A percentile compares a stretch with the other conserved stretches of the same genome.
These are phyloP conservation scores for Aphis gossypii DNA, from an alignment of 1,140 invertebrate species.

Conservation along the genomic window DNA sequence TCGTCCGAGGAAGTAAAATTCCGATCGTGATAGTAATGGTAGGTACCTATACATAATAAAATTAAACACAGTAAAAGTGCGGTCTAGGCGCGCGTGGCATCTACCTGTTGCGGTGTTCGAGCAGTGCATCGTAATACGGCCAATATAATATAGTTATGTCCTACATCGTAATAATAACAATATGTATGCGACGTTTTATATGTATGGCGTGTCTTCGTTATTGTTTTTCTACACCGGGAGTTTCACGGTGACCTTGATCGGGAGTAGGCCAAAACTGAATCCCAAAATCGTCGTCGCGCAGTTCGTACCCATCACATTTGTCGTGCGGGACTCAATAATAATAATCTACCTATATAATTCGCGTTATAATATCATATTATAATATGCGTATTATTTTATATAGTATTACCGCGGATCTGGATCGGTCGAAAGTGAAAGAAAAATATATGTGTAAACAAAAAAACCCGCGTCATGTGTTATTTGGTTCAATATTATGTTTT, in stretches of 20 bases:
- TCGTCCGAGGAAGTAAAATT: conserved; percentile 34
- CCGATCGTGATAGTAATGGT: neutral
- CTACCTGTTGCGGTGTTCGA: neutral
- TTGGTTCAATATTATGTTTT: neutral
- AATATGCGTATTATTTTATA: too few relatives aligned
- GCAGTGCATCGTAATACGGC: neutral
- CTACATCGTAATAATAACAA: neutral
- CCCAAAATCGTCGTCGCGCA: neutral
- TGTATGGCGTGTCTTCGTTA: neutral
- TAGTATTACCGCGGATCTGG: neutral
- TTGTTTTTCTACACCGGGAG: neutral
- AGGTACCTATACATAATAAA: neutral
- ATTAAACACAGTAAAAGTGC: neutral
- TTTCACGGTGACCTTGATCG: neutral
- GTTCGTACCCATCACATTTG: neutral
- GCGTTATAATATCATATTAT: too few relatives aligned
- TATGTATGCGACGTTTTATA: neutral
- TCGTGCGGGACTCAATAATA: too few relatives aligned
- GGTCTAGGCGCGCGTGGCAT: neutral
- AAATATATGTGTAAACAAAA: neutral
- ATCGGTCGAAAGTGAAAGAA: neutral
- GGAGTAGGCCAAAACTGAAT: neutral
- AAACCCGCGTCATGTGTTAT: neutral
- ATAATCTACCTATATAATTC: too few relatives aligned
- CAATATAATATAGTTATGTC: neutral